Conservation (phyloP, 2,888 invertebrate genomes). For the Epinotia nisella region DNA sequence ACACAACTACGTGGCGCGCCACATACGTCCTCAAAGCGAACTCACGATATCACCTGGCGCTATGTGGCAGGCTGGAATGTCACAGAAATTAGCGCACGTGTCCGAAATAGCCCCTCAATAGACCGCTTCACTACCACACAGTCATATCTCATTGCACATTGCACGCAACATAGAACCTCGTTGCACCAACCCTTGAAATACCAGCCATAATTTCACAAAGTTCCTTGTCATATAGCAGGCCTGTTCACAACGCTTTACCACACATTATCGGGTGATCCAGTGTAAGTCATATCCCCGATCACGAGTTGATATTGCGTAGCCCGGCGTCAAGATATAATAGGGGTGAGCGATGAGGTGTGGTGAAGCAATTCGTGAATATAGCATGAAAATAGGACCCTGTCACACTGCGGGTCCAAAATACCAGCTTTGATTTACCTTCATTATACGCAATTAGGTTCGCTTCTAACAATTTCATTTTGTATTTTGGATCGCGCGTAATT, state of each 20-base stretch:
- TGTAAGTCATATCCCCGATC: no score
- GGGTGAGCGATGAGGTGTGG: no score
- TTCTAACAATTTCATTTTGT: slow-evolving; percentile 53
- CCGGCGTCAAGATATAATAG: no score
- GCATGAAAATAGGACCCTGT: slow-evolving; percentile 45
- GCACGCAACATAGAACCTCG: background rate
- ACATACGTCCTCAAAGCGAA: slow-evolving; percentile 28
- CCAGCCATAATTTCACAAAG: slow-evolving; percentile 20
- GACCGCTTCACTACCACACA: slow-evolving; percentile 9
- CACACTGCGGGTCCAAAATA: slow-evolving; percentile 53
- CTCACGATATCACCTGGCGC: slow-evolving; percentile 38
- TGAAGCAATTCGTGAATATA: background rate
- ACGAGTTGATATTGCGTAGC: no score
- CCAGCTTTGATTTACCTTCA: slow-evolving; percentile 61
- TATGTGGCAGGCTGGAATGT: slow-evolving; percentile 59
- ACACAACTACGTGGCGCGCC: slow-evolving; percentile 19
- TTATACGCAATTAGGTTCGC: slow-evolving; percentile 53
- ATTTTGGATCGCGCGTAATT: slow-evolving; percentile 41
- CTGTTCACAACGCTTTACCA: no score
- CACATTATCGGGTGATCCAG: no score
- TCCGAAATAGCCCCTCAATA: slow-evolving; percentile 39
- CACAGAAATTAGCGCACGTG: slow-evolving; percentile 61
- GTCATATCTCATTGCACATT: background rate
- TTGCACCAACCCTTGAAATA: background rate
- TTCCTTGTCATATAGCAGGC: slow-evolving; percentile 8